phyloP scores from a whole-genome alignment of 1,140 invertebrate species.

The Battus philenor region DNA sequence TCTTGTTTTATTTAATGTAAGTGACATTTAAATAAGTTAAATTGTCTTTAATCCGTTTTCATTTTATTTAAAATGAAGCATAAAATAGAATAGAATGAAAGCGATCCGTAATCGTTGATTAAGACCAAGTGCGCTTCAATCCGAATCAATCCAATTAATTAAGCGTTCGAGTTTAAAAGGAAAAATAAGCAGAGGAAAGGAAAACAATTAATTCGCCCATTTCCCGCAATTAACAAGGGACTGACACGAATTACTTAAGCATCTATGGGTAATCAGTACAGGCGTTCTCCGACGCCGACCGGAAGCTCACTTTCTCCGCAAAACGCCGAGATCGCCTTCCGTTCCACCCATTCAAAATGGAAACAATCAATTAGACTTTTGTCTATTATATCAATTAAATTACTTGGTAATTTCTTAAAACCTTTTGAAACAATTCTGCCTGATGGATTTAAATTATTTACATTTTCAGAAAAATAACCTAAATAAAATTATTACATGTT shows the following conservation, averaged over 20 bases:
- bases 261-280: constrained; percentile 52
- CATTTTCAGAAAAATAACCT: no score
- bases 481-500: no score
- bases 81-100: constrained; percentile 9
- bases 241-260: constrained; percentile 57
- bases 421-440: no score
- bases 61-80: no score
- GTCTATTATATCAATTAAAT: no score
- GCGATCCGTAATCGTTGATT: constrained; percentile 5
- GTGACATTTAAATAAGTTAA: no score
- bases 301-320: constrained; percentile 38
- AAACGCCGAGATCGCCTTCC: constrained; percentile 24
- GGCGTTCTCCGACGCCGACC: constrained; percentile 22
- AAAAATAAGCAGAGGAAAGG: constrained; percentile 53
- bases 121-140: constrained; percentile 16
- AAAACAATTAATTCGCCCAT: constrained; percentile 67
- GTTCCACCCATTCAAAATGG: no score
- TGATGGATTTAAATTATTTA: no score
- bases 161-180: constrained; percentile 29
- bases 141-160: constrained; percentile 28
- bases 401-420: no score
- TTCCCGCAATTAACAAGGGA: constrained; percentile 62
- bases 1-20: no score
- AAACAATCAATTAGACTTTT: no score
- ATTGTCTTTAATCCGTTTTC: no score